Evolutionary conservation across 2,888 invertebrate genomes (phyloP).

Genomic region (Pogonocherus hispidulus): DNA sequence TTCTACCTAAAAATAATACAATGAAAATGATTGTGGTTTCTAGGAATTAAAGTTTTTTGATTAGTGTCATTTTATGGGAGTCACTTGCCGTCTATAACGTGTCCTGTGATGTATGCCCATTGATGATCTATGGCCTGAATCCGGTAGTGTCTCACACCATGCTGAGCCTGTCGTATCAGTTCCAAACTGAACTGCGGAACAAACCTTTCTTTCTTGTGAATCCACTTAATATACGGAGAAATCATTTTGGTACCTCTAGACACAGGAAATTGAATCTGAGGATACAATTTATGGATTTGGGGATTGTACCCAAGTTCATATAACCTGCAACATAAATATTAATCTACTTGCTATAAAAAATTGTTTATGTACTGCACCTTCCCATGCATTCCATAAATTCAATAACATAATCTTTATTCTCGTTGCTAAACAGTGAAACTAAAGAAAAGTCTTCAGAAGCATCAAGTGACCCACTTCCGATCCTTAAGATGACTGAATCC

Average conservation of each 20-base stretch:
- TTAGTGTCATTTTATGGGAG: too few relatives aligned
- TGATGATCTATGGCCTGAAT: conserved; percentile 76
- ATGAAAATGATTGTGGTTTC: too few relatives aligned
- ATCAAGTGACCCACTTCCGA: background rate
- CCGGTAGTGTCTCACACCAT: conserved; percentile 75
- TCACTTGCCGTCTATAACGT: conserved; percentile 83
- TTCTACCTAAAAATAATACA: conserved; percentile 54
- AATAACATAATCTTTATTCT: background rate
- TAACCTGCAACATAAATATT: conserved; percentile 70
- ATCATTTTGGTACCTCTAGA: conserved; percentile 70
- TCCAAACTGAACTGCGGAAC: conserved; percentile 68
- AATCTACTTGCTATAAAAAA: background rate
- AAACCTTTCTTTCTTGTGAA: conserved; percentile 84
- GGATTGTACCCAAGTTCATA: conserved; percentile 84
- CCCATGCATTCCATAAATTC: background rate
- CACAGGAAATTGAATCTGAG: conserved; percentile 83
- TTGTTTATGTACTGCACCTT: background rate
- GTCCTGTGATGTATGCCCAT: conserved; percentile 81
- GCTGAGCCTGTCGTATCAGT: conserved; percentile 63
- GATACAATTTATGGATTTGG: conserved; percentile 82
- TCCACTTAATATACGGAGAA: conserved; percentile 87
- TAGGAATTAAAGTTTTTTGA: too few relatives aligned
- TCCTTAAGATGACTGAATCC: background rate
- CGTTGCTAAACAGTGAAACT: background rate
- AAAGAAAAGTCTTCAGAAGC: background rate